Evolutionary conservation across 1,140 invertebrate genomes (phyloP), one percentile per base, ranked within the genome.

Genomic region (Pseudachorutes palmiensis): DNA sequence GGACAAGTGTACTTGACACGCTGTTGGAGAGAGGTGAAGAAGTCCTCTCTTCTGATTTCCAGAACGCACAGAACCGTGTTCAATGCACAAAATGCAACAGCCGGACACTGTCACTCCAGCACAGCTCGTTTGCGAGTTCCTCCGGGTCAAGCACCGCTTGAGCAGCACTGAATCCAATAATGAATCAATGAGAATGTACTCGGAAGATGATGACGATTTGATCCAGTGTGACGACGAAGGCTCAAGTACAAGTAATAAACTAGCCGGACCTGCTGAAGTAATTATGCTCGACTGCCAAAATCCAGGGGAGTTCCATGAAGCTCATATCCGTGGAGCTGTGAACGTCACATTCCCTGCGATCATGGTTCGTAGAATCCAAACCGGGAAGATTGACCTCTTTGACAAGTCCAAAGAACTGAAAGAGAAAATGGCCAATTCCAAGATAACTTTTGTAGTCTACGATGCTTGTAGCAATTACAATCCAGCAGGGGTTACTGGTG

Each of bases 381-480:
- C 72, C n/a, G 72, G 72, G 2, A 73, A 73, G 64, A 73, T 73
- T 69, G 72, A 73, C 61, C 62, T 73, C 9, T 73, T 73, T 55
- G 72, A 73, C 63, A 73, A 69, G 59, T 70, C 69, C 22, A 73
- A 73, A 30, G 72, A 73, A 58, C 69, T 73, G 0, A 70, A 70
- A 57, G 69, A 70, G 51, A 73, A 73, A 68, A 58, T 73, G 55
- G 62, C 69, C 41, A 73, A 69, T 69, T 48, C 70, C 24, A 62
- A 64, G 32, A 69, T 73, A 19, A 71, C 69, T 1, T 73, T 70
- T 48, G 67, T 73, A 9, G 65, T 73, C 2, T 73, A 73, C 48
- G 72, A 73, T 59, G 65, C 67, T 16, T 69, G 33, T 28, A 16
- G 3, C 51, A n/a, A 62, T 22, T 26, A 36, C 32, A 16, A 62